These are phyloP conservation scores for Anoplius nigerrimus DNA, from an alignment of 2,888 invertebrate genomes.

Conservation along the genomic window DNA sequence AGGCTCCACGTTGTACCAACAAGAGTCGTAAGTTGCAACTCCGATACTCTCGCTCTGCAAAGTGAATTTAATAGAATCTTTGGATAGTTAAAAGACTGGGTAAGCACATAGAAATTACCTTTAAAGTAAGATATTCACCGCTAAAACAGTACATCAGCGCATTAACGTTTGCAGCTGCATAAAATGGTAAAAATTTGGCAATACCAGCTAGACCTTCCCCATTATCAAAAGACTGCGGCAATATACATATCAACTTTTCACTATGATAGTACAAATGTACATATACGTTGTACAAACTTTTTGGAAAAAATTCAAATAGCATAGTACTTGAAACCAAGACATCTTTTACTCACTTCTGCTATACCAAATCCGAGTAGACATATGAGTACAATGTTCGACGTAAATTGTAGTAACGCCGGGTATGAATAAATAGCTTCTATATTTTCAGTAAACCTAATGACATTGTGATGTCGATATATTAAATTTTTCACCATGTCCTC, in stretches of 20 bases:
- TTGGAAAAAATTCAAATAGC: too few species aligned
- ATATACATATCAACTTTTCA: neutral
- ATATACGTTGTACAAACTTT: too few species aligned
- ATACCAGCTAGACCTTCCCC: constrained; percentile 14
- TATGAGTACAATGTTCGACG: constrained; percentile 39
- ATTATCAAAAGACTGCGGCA: constrained; percentile 11
- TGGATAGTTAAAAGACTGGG: neutral
- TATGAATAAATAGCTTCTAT: constrained; percentile 34
- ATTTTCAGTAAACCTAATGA: constrained; percentile 29
- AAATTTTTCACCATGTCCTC: constrained; percentile 16
- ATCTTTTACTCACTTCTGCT: constrained; percentile 32
- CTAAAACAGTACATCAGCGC: constrained; percentile 44
- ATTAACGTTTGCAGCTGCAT: constrained; percentile 30
- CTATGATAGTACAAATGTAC: neutral
- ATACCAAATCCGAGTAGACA: constrained; percentile 41
- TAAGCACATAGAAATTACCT: constrained; percentile 24
- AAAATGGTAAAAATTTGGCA: constrained; percentile 40
- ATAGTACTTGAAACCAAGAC: too few species aligned
- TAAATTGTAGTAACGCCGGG: constrained; percentile 36
- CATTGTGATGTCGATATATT: constrained; percentile 33
- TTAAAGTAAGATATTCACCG: constrained; percentile 45
- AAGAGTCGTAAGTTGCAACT: constrained; percentile 27
- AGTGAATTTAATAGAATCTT: neutral
- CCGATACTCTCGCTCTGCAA: constrained; percentile 34
- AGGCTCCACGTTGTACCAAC: constrained; percentile 36